phyloP scores from a whole-genome alignment of 2,797 vertebrate genomes.

The Pteropus rufus region DNA sequence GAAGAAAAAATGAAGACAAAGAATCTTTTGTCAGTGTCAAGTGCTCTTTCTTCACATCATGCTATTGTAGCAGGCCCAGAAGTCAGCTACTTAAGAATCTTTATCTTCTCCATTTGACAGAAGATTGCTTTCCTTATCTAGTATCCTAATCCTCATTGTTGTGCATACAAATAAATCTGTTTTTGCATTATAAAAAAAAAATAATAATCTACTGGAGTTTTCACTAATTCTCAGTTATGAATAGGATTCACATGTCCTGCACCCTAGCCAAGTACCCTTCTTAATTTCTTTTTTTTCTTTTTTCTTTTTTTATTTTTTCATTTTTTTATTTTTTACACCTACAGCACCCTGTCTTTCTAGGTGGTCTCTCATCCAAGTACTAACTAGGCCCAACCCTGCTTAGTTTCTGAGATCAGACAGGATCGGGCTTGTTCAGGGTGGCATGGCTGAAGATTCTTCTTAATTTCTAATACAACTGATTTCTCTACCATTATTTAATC shows the following conservation, averaged over 20 bases:
- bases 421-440: no score
- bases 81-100: no score
- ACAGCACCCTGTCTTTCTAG: no score
- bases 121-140: no score
- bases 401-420: no score
- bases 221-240: neutral
- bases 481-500: neutral
- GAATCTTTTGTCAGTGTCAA: neutral
- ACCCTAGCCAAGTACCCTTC: neutral
- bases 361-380: no score
- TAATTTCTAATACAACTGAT: neutral
- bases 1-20: constrained; percentile 9
- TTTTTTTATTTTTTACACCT: neutral
- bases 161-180: no score
- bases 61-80: no score
- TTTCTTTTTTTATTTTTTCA: neutral
- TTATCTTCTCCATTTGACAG: no score
- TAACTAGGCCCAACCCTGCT: no score
- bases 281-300: neutral
- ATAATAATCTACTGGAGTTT: neutral
- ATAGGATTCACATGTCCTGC: neutral
- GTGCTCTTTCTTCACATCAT: neutral
- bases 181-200: no score
- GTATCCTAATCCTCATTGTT: no score
- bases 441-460: neutral